These are phyloP conservation scores for Platorchestia sp. DNA, from an alignment of 1,140 invertebrate genomes.

Conservation along the genomic window DNA sequence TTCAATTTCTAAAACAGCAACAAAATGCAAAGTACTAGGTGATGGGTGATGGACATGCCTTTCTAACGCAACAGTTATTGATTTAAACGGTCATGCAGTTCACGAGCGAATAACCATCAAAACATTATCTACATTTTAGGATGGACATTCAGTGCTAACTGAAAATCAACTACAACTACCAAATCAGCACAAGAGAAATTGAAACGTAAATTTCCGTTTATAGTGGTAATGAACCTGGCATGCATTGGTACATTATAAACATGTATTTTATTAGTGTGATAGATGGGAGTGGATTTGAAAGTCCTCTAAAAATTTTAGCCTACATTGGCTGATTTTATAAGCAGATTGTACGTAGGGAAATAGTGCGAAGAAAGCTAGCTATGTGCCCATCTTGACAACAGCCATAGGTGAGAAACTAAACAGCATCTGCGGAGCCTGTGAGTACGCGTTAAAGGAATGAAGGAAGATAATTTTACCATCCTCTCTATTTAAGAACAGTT, in stretches of 20 bases:
- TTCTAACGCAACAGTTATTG: background rate
- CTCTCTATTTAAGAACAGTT: background rate
- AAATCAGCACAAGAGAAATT: background rate
- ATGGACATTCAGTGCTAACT: background rate
- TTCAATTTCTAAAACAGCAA: background rate
- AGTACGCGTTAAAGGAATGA: background rate
- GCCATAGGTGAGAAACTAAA: background rate
- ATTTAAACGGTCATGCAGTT: background rate
- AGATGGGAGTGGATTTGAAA: background rate
- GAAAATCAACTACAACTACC: background rate
- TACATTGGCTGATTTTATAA: background rate
- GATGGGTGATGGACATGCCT: background rate
- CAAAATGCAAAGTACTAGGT: background rate
- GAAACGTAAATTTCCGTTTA: background rate
- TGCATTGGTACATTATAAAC: background rate
- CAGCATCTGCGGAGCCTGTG: background rate
- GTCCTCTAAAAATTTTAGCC: background rate
- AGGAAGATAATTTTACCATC: background rate
- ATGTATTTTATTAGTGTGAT: background rate
- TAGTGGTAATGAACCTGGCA: background rate
- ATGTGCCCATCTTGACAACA: background rate
- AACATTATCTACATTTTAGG: background rate
- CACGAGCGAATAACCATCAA: background rate
- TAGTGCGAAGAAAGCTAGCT: background rate
- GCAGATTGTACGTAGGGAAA: background rate